Evolutionary conservation across 2,888 invertebrate genomes (phyloP), one percentile per base, ranked within the genome.

Genomic region (Stenolophus ochropezus): DNA sequence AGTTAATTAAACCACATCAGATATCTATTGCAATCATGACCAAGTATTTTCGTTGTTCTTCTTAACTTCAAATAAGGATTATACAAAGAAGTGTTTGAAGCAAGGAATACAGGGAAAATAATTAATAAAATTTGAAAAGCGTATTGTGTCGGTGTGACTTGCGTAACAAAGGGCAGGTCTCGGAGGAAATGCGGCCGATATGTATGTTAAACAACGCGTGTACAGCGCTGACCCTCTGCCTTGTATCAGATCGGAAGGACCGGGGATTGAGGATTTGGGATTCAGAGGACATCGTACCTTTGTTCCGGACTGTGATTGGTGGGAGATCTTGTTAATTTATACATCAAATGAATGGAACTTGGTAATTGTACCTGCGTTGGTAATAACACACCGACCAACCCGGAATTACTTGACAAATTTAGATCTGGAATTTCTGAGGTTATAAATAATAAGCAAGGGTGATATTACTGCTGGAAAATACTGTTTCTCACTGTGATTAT

Each of bases 171-270:
- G 69, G 78, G 20, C 23, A 4, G 47, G 18, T 61, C 77, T 20
- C 77, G 27, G n/a, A 21, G 77, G 77, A 61, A n/a, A n/a, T n/a
- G 74, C 42, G 77, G 56, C 58, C 61, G 78, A 78, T 69, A 78
- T 69, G 78, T 78, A 78, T 78, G 78, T 78, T 78, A 78, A 78
- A 78, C 69, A 78, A 78, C 69, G 69, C 58, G 42, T 61, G 27
- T 47, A 77, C 20, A 65, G 49, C 65, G 65, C 47, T 42, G 65
- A 78, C 65, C 78, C 76, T 56, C 58, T 58, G 20, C 76, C 16
- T 20, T 21, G 65, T 65, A 78, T 78, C 78, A 69, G 65, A 78
- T 65, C 78, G 78, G n/a, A 78, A 47, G 77, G 77, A 42, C 33
- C 33, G 33, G 33, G n/a, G 33, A 58, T 77, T 33, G 18, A 21